A percentile compares a stretch with the other conserved stretches of the same genome.
Evolutionary conservation across 2,113 vertebrate species (phyloP).

Genomic region (Syngnathoides biaculeatus): DNA sequence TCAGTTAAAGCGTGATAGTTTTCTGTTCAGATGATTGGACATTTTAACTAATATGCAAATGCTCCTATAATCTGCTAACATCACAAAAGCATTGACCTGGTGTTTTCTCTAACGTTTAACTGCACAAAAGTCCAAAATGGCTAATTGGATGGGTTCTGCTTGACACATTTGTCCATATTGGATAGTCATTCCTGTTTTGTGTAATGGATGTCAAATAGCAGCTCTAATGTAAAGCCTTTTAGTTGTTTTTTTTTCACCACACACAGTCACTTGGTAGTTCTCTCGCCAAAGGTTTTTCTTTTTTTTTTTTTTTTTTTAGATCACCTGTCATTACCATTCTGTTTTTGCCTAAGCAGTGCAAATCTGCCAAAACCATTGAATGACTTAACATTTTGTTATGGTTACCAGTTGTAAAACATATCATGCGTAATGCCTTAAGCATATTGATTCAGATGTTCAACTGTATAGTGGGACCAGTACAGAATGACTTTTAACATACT

Average conservation of each 20-base stretch:
- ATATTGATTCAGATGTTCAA: background rate
- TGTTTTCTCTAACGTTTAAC: background rate
- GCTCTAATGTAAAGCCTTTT: constrained; percentile 48
- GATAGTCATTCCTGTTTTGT: constrained; percentile 52
- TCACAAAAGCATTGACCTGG: background rate
- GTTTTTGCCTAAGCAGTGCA: constrained; percentile 43
- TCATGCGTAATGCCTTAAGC: background rate
- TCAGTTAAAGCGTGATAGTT: background rate
- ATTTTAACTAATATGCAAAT: no score
- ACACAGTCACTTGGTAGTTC: constrained; percentile 55
- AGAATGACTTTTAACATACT: background rate
- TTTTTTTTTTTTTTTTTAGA: constrained; percentile 22
- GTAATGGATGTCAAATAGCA: constrained; percentile 60
- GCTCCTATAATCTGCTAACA: background rate
- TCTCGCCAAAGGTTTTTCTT: constrained; percentile 33
- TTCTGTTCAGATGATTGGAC: background rate
- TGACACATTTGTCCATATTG: constrained; percentile 47
- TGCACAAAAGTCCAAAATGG: background rate
- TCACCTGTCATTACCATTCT: constrained; percentile 42
- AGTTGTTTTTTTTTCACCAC: constrained; percentile 21
- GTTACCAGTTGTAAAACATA: constrained; percentile 17
- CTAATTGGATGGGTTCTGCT: constrained; percentile 26
- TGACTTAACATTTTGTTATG: constrained; percentile 14
- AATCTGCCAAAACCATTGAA: constrained; percentile 47
- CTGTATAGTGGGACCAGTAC: background rate